Base-by-base conservation (phyloP, 2,797 vertebrate genomes). In the Paedocypris micromegethes region DNA sequence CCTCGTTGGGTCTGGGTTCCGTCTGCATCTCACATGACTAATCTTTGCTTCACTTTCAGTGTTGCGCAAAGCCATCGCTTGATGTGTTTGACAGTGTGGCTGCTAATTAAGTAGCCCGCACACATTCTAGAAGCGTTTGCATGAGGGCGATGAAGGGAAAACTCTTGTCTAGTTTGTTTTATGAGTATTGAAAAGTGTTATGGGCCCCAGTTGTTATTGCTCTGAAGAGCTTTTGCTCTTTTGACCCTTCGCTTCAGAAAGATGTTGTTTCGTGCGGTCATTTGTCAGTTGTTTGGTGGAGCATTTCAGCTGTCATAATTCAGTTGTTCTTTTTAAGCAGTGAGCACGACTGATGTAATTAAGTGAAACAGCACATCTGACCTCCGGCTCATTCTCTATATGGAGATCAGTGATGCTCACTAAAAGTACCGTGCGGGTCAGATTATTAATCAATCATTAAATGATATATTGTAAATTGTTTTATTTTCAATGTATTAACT, bases 41-140 rank as follows among this genome's bases (percentile, higher is more conserved):
- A 52, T 42, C 47, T 48, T 42, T 49, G 51, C 9, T 62, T 76
- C 65, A 69, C 46, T 65, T 57, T 53, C 42, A 63, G 62, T 66
- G 66, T 60, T 62, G 56, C 55, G 46, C 58, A 53, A 45, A 60
- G 53, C 45, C 9, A 57, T 51, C 43, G 9, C 40, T 9, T 40
- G 6, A 43, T 37, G 51, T 61, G 60, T 70, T 70, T 71, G 46
- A 66, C 43, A 50, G 72, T 53, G 46, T 67, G 55, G 57, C 69
- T 66, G 4, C 61, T 82, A 82, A 85, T 87, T 82, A 81, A 62
- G 7, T 61, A 68, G 23, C 9, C 7, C 41, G 4, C 45, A 1
- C 43, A 42, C 2, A 23, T 4, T 63, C 9, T 52, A 6, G n/a
- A 39, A 44, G 4, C 60, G 61, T 42, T n/a, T 42, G 6, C 40